Conservation (phyloP, 2,797 vertebrate genomes). For the Thunnus albacares region DNA sequence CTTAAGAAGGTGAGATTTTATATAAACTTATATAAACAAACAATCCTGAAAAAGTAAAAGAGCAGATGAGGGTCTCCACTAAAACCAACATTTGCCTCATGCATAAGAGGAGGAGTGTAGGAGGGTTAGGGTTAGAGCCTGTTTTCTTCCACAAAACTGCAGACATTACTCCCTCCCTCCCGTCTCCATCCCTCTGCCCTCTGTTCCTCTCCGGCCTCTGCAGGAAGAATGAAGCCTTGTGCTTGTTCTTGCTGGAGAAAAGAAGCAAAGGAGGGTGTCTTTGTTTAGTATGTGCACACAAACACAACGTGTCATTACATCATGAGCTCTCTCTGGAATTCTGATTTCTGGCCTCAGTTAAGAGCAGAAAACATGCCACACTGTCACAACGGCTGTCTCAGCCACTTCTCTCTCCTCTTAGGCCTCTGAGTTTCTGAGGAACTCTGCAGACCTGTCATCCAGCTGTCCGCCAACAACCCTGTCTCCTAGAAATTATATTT, state of each 20-base stretch:
- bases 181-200: background rate
- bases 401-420: no score
- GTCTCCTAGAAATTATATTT: no score
- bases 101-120: no score
- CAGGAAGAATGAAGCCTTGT: slow-evolving; percentile 22
- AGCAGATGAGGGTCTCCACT: background rate
- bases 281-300: background rate
- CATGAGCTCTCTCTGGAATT: background rate
- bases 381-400: no score
- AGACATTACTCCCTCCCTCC: background rate
- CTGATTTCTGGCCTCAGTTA: background rate
- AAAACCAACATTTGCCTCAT: no score
- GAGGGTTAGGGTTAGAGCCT: background rate
- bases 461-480: no score
- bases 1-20: no score
- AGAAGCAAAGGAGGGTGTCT: background rate
- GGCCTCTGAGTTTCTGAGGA: no score
- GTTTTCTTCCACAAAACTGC: background rate
- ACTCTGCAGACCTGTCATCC: no score
- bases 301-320: background rate
- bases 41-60: background rate
- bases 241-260: background rate
- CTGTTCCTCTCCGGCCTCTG: background rate
- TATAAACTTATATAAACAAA: no score
- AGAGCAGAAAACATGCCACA: no score